Percentiles rank a stretch among this genome's conserved stretches.
Evolutionary conservation across 1,140 invertebrate species (phyloP).

Genomic region (Lysiphlebus fabarum): DNA sequence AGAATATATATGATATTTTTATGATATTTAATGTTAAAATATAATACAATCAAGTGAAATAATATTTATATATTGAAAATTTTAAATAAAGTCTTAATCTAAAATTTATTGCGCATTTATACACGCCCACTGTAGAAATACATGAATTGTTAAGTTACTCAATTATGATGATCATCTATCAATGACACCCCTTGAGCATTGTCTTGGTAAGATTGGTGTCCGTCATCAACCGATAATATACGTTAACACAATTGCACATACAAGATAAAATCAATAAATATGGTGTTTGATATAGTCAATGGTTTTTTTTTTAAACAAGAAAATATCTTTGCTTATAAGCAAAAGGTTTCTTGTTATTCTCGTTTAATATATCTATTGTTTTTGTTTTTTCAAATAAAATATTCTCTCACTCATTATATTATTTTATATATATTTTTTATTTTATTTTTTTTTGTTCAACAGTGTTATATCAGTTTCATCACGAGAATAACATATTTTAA

Average conservation of each 20-base stretch:
- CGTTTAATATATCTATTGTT: not conserved
- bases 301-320: not conserved
- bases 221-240: too few relatives aligned
- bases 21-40: too few relatives aligned
- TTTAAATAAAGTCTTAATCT: conserved; percentile 15
- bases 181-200: conserved; percentile 10
- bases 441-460: too few relatives aligned
- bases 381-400: too few relatives aligned
- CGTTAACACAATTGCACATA: too few relatives aligned
- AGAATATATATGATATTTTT: too few relatives aligned
- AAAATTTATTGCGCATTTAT: conserved; percentile 9
- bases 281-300: not conserved
- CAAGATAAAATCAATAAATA: too few relatives aligned
- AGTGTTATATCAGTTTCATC: too few relatives aligned
- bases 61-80: not conserved
- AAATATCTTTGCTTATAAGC: not conserved
- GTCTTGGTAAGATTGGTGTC: not conserved
- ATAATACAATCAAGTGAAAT: too few relatives aligned
- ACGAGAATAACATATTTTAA: too few relatives aligned
- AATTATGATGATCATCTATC: conserved; percentile 20
- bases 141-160: conserved; percentile 18
- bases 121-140: conserved; percentile 3
- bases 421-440: too few relatives aligned
- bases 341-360: conserved; percentile 9
- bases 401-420: too few relatives aligned